Base-by-base conservation (phyloP, 2,888 invertebrate genomes). In the Caenorhabditis panamensis region DNA sequence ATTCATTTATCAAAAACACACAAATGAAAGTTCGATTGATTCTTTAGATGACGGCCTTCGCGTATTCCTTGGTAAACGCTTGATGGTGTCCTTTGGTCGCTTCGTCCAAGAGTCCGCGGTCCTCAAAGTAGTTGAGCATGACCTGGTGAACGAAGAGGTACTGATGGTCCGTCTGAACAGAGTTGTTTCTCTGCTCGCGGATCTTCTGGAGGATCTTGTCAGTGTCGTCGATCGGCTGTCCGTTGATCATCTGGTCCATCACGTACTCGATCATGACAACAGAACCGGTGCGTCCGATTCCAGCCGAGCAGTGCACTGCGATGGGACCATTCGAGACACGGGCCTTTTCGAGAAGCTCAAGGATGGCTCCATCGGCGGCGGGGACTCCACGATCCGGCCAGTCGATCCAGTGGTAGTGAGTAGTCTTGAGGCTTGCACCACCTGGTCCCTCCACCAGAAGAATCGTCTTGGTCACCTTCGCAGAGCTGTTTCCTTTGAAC, bases 241-340 rank as follows among this genome's bases (percentile, higher is more conserved):
- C 81, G 22, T 51, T 41, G 31, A 59, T 26, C 6, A 83, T 24
- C 47, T 73, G 64, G 49, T 84, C 83, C 68, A 82, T 61, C 26
- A 78, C 59, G 63, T 79, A 82, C 61, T 84, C 75, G 49, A 84
- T 67, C 72, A 84, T 71, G 11, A 82, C 82, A 13, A 84, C 75
- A 5, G 72, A 66, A 2, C 83, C 83, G 24, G 83, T 84, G 5
- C 83, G 71, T 5, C 83, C 83, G 49, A 84, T 82, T 26, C 83
- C 84, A 22, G 84, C 84, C 6, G 82, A 82, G 47, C 84, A 84
- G 36, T 84, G 84, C 11, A 84, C 78, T 16, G 73, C 83, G 11
- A 81, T 83, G 9, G 81, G 73, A 18, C 83, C 81, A 64, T 72
- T 78, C 1, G 77, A 77, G 1, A 28, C 47, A 22, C 51, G 49